A percentile compares a stretch with the other conserved stretches of the same genome.
These are phyloP conservation scores for Ctenochaetus hawaiiensis DNA, from an alignment of 2,797 vertebrate species.

Conservation along the genomic window DNA sequence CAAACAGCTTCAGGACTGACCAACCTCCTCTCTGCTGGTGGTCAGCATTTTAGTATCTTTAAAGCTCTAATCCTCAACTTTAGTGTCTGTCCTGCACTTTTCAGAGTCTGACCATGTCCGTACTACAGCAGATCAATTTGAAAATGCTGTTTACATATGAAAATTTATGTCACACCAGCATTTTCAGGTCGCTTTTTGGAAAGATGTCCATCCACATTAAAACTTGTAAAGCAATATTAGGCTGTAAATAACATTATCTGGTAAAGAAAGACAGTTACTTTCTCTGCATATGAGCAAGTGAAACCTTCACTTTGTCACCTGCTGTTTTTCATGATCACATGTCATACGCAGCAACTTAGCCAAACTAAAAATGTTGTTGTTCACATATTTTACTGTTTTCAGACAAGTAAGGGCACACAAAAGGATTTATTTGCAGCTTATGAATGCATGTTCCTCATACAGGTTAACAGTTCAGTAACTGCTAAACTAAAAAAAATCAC, in stretches of 20 bases:
- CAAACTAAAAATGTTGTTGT: neutral
- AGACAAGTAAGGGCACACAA: neutral
- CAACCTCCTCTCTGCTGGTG: conserved; percentile 33
- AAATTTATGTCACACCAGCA: conserved; percentile 62
- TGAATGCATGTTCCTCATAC: too few species aligned
- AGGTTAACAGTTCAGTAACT: neutral
- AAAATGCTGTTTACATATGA: conserved; percentile 56
- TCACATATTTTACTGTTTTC: neutral
- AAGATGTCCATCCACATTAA: conserved; percentile 39
- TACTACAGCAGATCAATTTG: conserved; percentile 46
- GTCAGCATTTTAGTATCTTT: conserved; percentile 74
- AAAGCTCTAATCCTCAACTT: conserved; percentile 70
- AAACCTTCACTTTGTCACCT: conserved; percentile 5
- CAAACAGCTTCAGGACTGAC: conserved; percentile 64
- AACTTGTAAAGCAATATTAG: conserved; percentile 43
- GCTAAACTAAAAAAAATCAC: too few species aligned
- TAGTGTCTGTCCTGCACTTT: conserved; percentile 51
- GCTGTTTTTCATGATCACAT: neutral
- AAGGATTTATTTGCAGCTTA: neutral
- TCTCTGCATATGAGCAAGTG: neutral
- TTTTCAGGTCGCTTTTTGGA: conserved; percentile 37
- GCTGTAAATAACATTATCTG: conserved; percentile 29
- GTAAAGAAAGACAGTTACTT: neutral
- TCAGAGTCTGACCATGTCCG: conserved; percentile 54
- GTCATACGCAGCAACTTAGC: neutral